Percentiles rank a stretch among this genome's conserved stretches.
Conservation (phyloP, 2,113 vertebrate genomes). For the Apodemus sylvaticus region DNA sequence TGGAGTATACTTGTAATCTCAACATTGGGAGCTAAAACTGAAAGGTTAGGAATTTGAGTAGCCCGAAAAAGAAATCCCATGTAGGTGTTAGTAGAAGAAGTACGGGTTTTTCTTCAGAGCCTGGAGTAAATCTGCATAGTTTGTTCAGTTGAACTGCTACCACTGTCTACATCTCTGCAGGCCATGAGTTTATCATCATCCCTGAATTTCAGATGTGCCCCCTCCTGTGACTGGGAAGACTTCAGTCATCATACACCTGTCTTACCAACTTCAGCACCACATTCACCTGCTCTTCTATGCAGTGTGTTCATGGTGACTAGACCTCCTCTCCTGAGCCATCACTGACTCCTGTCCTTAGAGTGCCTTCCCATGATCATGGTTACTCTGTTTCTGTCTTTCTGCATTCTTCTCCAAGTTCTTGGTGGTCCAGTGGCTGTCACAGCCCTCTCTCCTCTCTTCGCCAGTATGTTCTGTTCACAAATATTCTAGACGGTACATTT, state of each 20-base stretch:
- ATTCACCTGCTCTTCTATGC: fast-evolving
- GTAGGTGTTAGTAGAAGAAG: background rate
- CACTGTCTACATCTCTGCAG: background rate
- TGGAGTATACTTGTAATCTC: background rate
- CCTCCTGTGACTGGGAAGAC: fast-evolving
- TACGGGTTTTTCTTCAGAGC: background rate
- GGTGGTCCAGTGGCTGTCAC: fast-evolving
- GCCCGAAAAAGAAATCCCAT: background rate
- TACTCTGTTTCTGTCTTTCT: background rate
- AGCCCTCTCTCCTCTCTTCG: background rate
- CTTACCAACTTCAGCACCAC: fast-evolving
- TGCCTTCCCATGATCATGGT: background rate
- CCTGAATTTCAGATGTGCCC: background rate
- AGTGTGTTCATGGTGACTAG: fast-evolving
- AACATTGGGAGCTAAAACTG: background rate
- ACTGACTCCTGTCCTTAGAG: background rate
- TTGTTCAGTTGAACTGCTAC: background rate
- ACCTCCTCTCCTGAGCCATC: background rate
- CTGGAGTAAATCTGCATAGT: too few relatives aligned
- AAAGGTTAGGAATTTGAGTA: background rate
- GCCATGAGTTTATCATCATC: too few relatives aligned
- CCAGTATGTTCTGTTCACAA: background rate
- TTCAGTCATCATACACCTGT: fast-evolving
- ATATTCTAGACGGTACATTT: background rate
- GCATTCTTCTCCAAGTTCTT: background rate